Conservation (phyloP, 1,140 invertebrate genomes). For the Pectinophora gossypiella region DNA sequence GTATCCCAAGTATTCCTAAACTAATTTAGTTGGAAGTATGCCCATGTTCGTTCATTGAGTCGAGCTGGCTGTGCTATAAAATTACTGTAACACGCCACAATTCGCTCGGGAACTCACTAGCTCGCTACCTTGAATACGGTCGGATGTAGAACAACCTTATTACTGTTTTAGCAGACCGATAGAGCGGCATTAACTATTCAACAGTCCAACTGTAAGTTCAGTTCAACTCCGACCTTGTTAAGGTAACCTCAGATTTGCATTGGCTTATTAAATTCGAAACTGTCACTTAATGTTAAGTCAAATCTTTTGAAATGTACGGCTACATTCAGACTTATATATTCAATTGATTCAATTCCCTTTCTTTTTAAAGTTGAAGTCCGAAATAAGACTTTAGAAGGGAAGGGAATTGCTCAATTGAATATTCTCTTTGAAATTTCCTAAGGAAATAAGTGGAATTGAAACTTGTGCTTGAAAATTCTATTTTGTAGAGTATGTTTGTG, state of each 20-base stretch:
- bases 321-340: no score
- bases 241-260: not conserved
- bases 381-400: no score
- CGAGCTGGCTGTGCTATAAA: no score
- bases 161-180: not conserved
- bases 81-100: no score
- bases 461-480: constrained; percentile 1
- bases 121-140: no score
- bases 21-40: constrained; percentile 7
- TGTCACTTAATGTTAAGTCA: no score
- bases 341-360: no score
- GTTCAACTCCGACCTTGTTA: not conserved
- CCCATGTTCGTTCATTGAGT: no score
- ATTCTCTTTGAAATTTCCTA: not conserved
- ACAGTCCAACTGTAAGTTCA: not conserved
- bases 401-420: no score
- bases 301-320: no score
- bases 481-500: constrained; percentile 12
- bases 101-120: no score
- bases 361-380: no score
- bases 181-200: not conserved
- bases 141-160: not conserved
- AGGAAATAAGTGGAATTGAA: not conserved
- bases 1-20: constrained; percentile 12
- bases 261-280: not conserved